phyloP scores from a whole-genome alignment of 2,888 invertebrate genomes.

The Entomobrya multifasciata region DNA sequence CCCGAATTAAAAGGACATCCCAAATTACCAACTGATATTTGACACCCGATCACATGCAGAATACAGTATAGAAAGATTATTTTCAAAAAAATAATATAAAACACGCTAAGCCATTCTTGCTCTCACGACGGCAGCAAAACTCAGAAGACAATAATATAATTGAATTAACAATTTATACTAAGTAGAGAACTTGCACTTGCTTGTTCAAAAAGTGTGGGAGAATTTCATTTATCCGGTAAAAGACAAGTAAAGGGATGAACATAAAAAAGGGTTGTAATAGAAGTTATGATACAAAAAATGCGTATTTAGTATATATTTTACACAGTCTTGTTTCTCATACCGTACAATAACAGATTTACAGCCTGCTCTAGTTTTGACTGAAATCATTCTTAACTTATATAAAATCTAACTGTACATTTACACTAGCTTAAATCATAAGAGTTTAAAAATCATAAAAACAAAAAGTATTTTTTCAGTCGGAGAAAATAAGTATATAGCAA shows the following conservation, averaged over 20 bases:
- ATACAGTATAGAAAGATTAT: slow-evolving; percentile 49
- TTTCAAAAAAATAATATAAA: too few species aligned
- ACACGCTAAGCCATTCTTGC: slow-evolving; percentile 63
- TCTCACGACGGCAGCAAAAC: slow-evolving; percentile 61
- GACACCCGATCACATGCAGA: slow-evolving; percentile 82
- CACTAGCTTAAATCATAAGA: not conserved
- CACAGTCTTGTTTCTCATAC: slow-evolving; percentile 23
- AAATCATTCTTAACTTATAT: slow-evolving; percentile 51
- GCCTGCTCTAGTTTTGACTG: slow-evolving; percentile 62
- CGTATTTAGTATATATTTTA: not conserved
- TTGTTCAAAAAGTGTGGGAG: not conserved
- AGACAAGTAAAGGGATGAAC: slow-evolving; percentile 56
- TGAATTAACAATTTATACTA: not conserved
- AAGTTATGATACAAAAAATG: too few species aligned
- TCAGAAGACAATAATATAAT: slow-evolving; percentile 8
- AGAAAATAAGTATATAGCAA: not conserved
- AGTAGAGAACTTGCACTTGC: slow-evolving; percentile 7
- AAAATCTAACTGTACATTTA: slow-evolving; percentile 5
- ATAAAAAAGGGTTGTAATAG: slow-evolving; percentile 41
- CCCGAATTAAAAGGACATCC: slow-evolving; percentile 82
- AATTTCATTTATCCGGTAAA: slow-evolving; percentile 25
- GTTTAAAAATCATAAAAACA: not conserved
- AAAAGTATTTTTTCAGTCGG: slow-evolving; percentile 6
- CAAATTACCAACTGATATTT: slow-evolving; percentile 99
- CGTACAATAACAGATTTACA: slow-evolving; percentile 45